A percentile compares a stretch with the other conserved stretches of the same genome.
phyloP scores from a whole-genome alignment of 1,140 invertebrate species.

The Neodiprion lecontei region DNA sequence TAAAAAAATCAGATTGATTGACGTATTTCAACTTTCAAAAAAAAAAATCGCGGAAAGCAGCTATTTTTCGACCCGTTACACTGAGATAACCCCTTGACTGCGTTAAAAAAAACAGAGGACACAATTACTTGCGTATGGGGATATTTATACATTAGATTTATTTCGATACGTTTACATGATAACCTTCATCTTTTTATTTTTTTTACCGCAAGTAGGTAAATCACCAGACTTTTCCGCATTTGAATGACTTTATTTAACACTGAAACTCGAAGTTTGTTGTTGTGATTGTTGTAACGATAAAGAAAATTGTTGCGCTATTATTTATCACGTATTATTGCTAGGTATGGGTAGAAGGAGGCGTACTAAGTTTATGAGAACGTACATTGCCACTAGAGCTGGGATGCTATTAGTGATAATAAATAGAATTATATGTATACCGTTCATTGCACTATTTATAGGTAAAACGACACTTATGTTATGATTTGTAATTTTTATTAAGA shows the following conservation, averaged over 20 bases:
- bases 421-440: conserved; percentile 25
- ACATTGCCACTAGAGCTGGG: conserved; percentile 18
- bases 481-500: background rate
- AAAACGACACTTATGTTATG: conserved; percentile 14
- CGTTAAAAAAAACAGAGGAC: no score
- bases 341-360: conserved; percentile 33
- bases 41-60: no score
- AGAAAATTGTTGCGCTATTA: conserved; percentile 48
- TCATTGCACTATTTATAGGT: conserved; percentile 23
- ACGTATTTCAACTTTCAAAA: no score
- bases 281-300: conserved; percentile 40
- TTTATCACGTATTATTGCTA: conserved; percentile 50
- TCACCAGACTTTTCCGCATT: background rate
- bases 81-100: no score
- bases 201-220: no score
- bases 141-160: background rate
- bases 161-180: background rate
- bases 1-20: no score
- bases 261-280: background rate
- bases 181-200: background rate
- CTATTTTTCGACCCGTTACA: no score
- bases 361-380: conserved; percentile 28
- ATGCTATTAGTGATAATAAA: conserved; percentile 23
- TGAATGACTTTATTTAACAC: background rate
- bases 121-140: no score